Percentiles rank a stretch among this genome's conserved stretches.
Conservation (phyloP, 2,888 invertebrate species). For the Apamea epomidion region DNA sequence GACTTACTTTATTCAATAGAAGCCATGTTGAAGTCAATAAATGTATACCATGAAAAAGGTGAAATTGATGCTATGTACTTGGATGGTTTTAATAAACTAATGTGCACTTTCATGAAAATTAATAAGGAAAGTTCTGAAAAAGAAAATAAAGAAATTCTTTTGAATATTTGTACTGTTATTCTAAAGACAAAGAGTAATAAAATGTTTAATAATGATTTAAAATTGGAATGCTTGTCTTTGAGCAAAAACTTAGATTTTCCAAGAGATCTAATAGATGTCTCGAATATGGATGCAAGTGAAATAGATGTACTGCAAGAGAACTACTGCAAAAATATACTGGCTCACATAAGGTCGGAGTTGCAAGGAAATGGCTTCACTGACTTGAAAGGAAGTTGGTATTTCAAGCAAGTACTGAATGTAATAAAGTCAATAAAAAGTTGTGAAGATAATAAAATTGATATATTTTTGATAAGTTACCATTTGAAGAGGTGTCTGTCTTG, state of each 20-base stretch:
- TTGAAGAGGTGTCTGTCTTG: slow-evolving; percentile 76
- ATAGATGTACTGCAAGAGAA: slow-evolving; percentile 76
- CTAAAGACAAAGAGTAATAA: slow-evolving; percentile 70
- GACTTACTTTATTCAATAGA: slow-evolving; percentile 76
- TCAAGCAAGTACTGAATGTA: slow-evolving; percentile 74
- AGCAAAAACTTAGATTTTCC: slow-evolving; percentile 75
- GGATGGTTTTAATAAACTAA: slow-evolving; percentile 74
- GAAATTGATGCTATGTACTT: slow-evolving; percentile 75
- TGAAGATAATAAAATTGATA: slow-evolving; percentile 74
- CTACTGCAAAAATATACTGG: slow-evolving; percentile 75
- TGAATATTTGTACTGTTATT: slow-evolving; percentile 77
- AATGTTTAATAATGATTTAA: slow-evolving; percentile 77
- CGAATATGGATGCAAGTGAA: slow-evolving; percentile 76
- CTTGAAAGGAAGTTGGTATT: slow-evolving; percentile 78
- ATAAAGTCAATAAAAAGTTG: slow-evolving; percentile 75
- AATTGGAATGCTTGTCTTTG: slow-evolving; percentile 77
- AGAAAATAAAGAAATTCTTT: slow-evolving; percentile 68
- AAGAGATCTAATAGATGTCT: slow-evolving; percentile 73
- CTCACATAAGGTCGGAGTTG: slow-evolving; percentile 67
- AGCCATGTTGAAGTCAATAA: slow-evolving; percentile 75
- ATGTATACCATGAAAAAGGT: slow-evolving; percentile 79
- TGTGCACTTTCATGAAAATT: slow-evolving; percentile 73
- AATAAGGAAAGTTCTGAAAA: slow-evolving; percentile 61
- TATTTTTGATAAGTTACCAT: slow-evolving; percentile 76
- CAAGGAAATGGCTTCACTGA: slow-evolving; percentile 61